Evolutionary conservation across 37 sponge, comb jelly and placozoan genomes (phyloP).

Genomic region (Geodia barretti): DNA sequence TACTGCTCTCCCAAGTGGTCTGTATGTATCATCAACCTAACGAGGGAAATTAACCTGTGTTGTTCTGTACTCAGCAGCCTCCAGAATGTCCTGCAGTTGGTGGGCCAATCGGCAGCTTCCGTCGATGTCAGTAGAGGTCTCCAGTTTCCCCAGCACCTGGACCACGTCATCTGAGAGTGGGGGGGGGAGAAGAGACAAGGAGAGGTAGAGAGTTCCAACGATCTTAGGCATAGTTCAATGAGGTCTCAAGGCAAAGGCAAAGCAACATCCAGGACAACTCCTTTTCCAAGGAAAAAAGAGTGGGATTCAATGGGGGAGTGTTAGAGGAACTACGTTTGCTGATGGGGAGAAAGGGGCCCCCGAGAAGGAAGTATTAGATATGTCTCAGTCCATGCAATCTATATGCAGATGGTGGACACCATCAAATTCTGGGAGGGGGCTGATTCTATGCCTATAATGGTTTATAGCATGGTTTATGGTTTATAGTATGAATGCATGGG

Average conservation of each 20-base stretch:
- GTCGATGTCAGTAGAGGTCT: slow-evolving; percentile 51
- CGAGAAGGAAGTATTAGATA: no score
- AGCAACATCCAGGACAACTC: no score
- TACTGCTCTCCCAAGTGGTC: no score
- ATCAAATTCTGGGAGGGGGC: no score
- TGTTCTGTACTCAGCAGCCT: slow-evolving; percentile 35
- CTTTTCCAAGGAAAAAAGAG: no score
- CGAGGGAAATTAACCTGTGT: no score
- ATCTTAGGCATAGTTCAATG: neutral
- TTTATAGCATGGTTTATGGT: no score
- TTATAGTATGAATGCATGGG: neutral
- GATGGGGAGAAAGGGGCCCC: neutral
- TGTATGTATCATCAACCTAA: no score
- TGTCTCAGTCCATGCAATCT: no score
- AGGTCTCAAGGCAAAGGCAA: neutral
- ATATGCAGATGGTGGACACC: no score
- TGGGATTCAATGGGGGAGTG: neutral
- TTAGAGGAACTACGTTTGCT: neutral
- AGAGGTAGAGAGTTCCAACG: neutral
- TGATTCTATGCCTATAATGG: no score
- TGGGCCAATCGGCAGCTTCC: slow-evolving; percentile 39
- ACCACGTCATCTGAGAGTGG: slow-evolving; percentile 76
- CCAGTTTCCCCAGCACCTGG: slow-evolving; percentile 56
- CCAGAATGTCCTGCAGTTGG: slow-evolving; percentile 57
- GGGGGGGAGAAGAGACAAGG: no score